These are phyloP conservation scores for Pollenia amentaria DNA, from an alignment of 2,888 invertebrate genomes.

Conservation along the genomic window DNA sequence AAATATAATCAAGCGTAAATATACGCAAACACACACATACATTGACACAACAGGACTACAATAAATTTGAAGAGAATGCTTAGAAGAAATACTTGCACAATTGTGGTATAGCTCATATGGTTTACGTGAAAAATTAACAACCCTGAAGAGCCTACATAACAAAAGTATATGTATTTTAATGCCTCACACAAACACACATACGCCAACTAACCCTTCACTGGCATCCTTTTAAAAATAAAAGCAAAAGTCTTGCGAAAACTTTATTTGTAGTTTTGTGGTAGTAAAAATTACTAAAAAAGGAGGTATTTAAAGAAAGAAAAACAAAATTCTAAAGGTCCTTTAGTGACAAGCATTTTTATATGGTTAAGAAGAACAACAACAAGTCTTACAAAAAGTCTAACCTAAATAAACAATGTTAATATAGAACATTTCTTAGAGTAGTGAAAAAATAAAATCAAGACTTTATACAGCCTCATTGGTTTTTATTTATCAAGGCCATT, in stretches of 20 bases:
- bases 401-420: constrained; percentile 1
- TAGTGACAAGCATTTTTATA: constrained; percentile 57
- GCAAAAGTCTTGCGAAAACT: not conserved
- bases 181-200: too few relatives aligned
- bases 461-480: too few relatives aligned
- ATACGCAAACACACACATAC: constrained; percentile 14
- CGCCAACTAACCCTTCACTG: constrained; percentile 8
- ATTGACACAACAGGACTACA: not conserved
- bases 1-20: constrained; percentile 63
- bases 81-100: constrained; percentile 10
- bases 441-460: too few relatives aligned
- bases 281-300: constrained; percentile 5
- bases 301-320: not conserved
- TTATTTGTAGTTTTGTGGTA: not conserved
- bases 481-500: too few relatives aligned
- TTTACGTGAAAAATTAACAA: not conserved
- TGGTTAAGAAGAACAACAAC: constrained; percentile 58
- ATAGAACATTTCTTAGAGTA: too few relatives aligned
- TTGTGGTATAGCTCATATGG: not conserved
- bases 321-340: constrained; percentile 14
- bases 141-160: not conserved
- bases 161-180: not conserved
- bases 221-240: constrained; percentile 29
- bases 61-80: not conserved
- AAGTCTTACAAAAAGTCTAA: constrained; percentile 36